These are phyloP conservation scores for Ctenochaetus hawaiiensis DNA, from an alignment of 2,797 vertebrate species.

Conservation along the genomic window DNA sequence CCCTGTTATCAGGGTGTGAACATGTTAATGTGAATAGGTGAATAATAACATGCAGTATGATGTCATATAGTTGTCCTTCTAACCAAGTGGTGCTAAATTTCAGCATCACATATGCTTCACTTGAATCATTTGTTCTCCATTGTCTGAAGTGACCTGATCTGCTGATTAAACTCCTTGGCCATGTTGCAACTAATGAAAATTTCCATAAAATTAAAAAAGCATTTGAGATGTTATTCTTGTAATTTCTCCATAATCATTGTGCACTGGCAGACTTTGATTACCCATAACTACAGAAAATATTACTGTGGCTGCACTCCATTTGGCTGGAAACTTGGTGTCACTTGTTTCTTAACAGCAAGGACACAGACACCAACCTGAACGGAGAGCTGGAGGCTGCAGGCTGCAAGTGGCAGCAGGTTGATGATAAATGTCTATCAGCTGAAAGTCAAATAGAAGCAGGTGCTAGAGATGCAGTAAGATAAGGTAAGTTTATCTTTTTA, in stretches of 20 bases:
- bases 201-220: background rate
- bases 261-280: background rate
- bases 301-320: background rate
- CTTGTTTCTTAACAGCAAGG: background rate
- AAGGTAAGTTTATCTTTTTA: background rate
- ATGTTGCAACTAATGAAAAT: background rate
- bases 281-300: background rate
- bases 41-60: no score
- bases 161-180: background rate
- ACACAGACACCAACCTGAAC: background rate
- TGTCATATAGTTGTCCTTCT: background rate
- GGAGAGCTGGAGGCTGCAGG: background rate
- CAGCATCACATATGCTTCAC: background rate
- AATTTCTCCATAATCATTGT: conserved; percentile 1
- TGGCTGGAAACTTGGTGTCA: background rate
- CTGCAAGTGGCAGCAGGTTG: background rate
- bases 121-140: background rate
- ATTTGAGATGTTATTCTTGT: background rate
- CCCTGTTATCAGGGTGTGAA: no score
- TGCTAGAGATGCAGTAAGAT: background rate
- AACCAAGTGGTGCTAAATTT: background rate
- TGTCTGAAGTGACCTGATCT: background rate
- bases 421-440: background rate
- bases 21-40: no score
- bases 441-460: background rate